Evolutionary conservation across 2,888 invertebrate species (phyloP).

Genomic region (Stegana nigrithorax): DNA sequence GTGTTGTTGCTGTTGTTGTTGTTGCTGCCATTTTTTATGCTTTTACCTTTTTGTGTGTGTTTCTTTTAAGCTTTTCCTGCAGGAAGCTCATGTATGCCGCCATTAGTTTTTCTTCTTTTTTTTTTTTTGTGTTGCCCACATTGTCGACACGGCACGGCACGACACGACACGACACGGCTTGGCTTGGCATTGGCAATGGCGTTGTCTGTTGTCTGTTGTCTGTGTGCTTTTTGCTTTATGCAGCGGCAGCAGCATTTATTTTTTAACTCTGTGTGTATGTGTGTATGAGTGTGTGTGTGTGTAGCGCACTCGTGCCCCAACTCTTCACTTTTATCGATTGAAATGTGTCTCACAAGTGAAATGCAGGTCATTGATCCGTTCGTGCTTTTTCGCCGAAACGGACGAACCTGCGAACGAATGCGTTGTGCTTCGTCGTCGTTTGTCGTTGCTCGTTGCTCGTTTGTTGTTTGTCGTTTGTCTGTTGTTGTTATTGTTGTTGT

Average conservation of each 20-base stretch:
- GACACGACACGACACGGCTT: too few species aligned
- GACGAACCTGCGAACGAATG: conserved; percentile 25
- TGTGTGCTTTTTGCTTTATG: conserved; percentile 28
- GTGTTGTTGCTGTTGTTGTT: background rate
- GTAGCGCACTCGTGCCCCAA: conserved; percentile 50
- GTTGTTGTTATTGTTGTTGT: background rate
- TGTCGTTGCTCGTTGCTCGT: background rate
- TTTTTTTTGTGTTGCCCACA: conserved; percentile 24
- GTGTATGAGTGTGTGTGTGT: conserved; percentile 34
- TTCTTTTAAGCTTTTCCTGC: conserved; percentile 46
- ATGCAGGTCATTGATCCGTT: conserved; percentile 68
- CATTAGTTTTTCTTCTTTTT: conserved; percentile 19
- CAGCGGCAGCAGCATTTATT: conserved; percentile 20
- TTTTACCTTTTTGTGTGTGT: conserved; percentile 32
- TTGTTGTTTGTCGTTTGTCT: background rate
- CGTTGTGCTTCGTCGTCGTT: conserved; percentile 1
- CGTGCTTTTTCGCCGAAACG: conserved; percentile 45
- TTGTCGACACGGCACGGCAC: too few species aligned
- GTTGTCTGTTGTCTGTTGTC: conserved; percentile 15
- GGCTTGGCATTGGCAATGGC: too few species aligned
- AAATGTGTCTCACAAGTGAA: conserved; percentile 68
- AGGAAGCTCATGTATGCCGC: conserved; percentile 57
- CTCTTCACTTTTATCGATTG: conserved; percentile 67
- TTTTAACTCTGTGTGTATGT: conserved; percentile 11
- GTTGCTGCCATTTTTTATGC: background rate